Percentiles rank a stretch among this genome's conserved stretches.
Evolutionary conservation across 2,888 invertebrate genomes (phyloP).

Genomic region (Desoria tigrina): DNA sequence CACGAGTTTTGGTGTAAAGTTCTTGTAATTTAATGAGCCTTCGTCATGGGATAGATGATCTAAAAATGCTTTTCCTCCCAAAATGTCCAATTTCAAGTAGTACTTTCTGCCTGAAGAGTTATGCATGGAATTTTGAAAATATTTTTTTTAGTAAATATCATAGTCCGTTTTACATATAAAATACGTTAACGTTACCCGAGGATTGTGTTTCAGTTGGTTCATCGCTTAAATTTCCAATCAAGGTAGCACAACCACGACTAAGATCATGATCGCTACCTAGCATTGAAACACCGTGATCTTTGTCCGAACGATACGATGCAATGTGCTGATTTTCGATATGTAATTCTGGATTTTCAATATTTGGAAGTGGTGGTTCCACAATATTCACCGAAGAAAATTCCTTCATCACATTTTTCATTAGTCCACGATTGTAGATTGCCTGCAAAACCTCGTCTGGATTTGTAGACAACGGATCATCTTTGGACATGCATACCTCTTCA

Average conservation of each 20-base stretch:
- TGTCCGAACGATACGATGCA: too few relatives aligned
- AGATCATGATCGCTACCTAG: too few relatives aligned
- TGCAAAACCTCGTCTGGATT: slow-evolving; percentile 40
- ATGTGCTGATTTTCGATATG: too few relatives aligned
- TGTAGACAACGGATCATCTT: slow-evolving; percentile 19
- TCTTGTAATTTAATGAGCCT: neutral
- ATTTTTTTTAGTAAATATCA: too few relatives aligned
- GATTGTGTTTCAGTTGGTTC: too few relatives aligned
- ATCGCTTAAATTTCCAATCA: too few relatives aligned
- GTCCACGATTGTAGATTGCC: slow-evolving; percentile 40
- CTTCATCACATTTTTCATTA: slow-evolving; percentile 33
- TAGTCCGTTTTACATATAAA: too few relatives aligned
- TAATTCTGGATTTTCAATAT: too few relatives aligned
- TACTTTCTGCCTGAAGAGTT: slow-evolving; percentile 21
- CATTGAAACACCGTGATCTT: too few relatives aligned
- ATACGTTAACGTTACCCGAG: too few relatives aligned
- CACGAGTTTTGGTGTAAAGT: slow-evolving; percentile 23
- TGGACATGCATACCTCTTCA: slow-evolving; percentile 27
- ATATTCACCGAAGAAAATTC: slow-evolving; percentile 14
- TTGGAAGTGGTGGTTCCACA: slow-evolving; percentile 1
- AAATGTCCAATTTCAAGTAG: slow-evolving; percentile 36
- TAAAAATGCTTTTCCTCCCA: slow-evolving; percentile 40
- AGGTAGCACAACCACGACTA: too few relatives aligned
- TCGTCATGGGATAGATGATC: slow-evolving; percentile 35
- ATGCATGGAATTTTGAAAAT: too few relatives aligned